Base-by-base conservation (phyloP, 2,888 invertebrate species). In the Brachypalpus laphriformis region DNA sequence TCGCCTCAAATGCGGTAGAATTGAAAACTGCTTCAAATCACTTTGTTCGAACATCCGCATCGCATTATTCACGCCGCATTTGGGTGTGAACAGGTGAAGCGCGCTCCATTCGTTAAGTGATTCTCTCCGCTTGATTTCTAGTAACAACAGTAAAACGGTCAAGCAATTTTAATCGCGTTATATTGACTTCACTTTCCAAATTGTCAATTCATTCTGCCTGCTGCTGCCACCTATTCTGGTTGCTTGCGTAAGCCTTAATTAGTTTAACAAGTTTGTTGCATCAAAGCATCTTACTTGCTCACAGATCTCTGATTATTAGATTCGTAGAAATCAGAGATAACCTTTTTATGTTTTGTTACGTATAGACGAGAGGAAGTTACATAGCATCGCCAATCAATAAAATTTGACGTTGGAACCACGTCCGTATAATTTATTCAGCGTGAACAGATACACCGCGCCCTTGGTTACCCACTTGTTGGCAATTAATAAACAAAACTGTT, bases 191-290 rank as follows among this genome's bases (percentile, higher is more conserved):
- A 40, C 66, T 66, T 66, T 66, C 66, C 14, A 66, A 66, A 37
- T 25, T 37, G 6, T 66, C 8, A 22, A 22, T 37, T 37, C 22
- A 49, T 66, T 66, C 66, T 66, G 37, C n/a, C 16, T n/a, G 20
- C 20, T 22, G 37, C 14, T 34, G 37, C 5, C 22, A 31, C 28
- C 8, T 16, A 51, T 66, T 51, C 51, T 49, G 34, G 37, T 59
- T 59, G 37, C 66, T 66, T 66, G 20, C 51, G 37, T 51, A 66
- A 66, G 51, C 9, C 22, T 11, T 49, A 66, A 51, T 51, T 51
- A 66, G 37, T 66, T 5, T 9, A 16, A 16, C 18, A 37, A 51
- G 34, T 66, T 66, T 51, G 66, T 66, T 34, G 37, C 34, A 51
- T 51, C 37, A 16, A 66, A 51, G 16, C 49, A 16, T 49, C 34